Percentiles rank a stretch among this genome's conserved stretches.
Evolutionary conservation across 2,113 vertebrate genomes (phyloP).

Genomic region (Athene cunicularia): DNA sequence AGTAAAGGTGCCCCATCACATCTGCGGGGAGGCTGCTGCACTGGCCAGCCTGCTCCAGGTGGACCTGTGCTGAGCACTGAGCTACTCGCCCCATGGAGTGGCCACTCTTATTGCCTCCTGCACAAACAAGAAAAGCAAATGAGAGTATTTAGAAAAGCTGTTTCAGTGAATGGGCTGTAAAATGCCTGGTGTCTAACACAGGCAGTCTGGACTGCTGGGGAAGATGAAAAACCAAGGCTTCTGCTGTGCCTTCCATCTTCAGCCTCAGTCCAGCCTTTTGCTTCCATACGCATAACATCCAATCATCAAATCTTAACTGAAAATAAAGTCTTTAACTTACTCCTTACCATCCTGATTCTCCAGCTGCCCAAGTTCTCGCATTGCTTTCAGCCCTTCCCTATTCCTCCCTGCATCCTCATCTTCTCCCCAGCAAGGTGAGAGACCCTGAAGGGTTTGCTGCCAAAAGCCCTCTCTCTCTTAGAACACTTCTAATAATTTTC

Average conservation of each 20-base stretch:
- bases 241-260: neutral
- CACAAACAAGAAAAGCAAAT: neutral
- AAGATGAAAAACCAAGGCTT: neutral
- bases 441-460: neutral
- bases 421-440: neutral
- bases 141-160: neutral
- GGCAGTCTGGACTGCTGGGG: neutral
- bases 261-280: neutral
- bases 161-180: neutral
- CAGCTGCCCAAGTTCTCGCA: neutral
- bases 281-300: neutral
- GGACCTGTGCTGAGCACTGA: neutral
- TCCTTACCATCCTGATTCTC: neutral
- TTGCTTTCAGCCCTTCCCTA: neutral
- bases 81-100: fast-evolving
- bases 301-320: neutral
- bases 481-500: slow-evolving; percentile 48
- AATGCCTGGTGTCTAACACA: neutral
- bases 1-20: fast-evolving
- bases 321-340: neutral
- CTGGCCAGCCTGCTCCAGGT: fast-evolving
- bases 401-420: neutral
- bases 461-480: slow-evolving; percentile 8
- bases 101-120: neutral
- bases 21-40: fast-evolving